A percentile compares a stretch with the other conserved stretches of the same genome.
Evolutionary conservation across 2,113 vertebrate genomes (phyloP).

Genomic region (Colaptes auratus): DNA sequence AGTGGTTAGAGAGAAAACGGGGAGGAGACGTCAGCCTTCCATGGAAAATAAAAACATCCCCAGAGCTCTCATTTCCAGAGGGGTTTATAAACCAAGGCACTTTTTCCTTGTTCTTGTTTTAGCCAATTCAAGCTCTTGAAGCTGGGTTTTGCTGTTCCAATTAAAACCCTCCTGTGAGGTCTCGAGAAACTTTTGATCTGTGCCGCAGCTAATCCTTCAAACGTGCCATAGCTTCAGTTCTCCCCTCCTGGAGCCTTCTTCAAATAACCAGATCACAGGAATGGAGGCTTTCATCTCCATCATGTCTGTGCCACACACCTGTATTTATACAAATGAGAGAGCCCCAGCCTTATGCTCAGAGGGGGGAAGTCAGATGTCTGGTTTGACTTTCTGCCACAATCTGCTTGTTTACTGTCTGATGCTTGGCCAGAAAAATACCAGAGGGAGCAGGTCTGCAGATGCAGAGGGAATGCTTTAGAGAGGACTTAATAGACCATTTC

Average conservation of each 20-base stretch:
- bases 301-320: neutral
- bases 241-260: neutral
- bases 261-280: neutral
- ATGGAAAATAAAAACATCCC: neutral
- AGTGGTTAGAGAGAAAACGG: neutral
- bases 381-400: conserved; percentile 32
- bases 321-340: neutral
- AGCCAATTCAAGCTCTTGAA: neutral
- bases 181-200: neutral
- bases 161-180: neutral
- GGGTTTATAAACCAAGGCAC: neutral
- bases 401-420: neutral
- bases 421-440: neutral
- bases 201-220: neutral
- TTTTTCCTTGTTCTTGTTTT: neutral
- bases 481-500: neutral
- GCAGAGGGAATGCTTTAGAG: neutral
- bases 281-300: neutral
- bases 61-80: neutral
- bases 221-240: neutral
- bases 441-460: neutral
- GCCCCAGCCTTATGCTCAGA: neutral
- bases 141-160: neutral
- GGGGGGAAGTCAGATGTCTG: neutral
- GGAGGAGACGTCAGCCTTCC: neutral